phyloP scores from a whole-genome alignment of 2,113 vertebrate genomes.

The Leuciscus idus region DNA sequence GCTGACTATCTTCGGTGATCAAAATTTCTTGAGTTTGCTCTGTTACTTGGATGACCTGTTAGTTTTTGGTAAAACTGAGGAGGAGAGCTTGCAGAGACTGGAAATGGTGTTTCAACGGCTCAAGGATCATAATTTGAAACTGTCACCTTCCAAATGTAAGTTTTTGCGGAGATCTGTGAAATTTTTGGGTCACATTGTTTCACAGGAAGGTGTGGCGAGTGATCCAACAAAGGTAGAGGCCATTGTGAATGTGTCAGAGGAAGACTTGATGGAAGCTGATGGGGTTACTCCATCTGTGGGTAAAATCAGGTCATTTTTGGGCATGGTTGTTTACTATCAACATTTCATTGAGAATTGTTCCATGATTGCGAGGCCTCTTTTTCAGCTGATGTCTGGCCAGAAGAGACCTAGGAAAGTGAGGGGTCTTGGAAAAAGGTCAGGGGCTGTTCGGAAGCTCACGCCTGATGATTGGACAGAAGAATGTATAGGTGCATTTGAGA shows the following conservation, averaged over 20 bases:
- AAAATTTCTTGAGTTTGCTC: not conserved
- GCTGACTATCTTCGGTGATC: too few relatives aligned
- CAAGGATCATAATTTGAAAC: constrained; percentile 8
- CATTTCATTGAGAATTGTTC: constrained; percentile 44
- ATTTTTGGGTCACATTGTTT: constrained; percentile 40
- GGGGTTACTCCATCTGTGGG: constrained; percentile 25
- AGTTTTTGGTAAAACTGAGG: not conserved
- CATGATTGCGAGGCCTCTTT: not conserved
- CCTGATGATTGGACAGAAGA: not conserved
- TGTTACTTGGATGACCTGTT: not conserved
- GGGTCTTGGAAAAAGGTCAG: not conserved
- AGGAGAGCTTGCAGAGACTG: not conserved
- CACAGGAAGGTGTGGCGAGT: not conserved
- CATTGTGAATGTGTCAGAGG: too few relatives aligned
- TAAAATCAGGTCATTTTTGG: constrained; percentile 50
- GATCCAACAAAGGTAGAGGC: not conserved
- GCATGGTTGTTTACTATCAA: constrained; percentile 51
- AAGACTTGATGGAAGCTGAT: constrained; percentile 29
- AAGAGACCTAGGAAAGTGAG: not conserved
- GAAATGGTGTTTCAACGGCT: constrained; percentile 12
- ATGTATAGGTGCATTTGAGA: not conserved
- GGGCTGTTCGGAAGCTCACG: not conserved
- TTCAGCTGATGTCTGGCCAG: not conserved
- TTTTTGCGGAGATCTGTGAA: not conserved
- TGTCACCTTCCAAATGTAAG: constrained; percentile 12